These are phyloP conservation scores for Dyspetes luteomarginatus DNA, from an alignment of 2,888 invertebrate genomes.

Conservation along the genomic window DNA sequence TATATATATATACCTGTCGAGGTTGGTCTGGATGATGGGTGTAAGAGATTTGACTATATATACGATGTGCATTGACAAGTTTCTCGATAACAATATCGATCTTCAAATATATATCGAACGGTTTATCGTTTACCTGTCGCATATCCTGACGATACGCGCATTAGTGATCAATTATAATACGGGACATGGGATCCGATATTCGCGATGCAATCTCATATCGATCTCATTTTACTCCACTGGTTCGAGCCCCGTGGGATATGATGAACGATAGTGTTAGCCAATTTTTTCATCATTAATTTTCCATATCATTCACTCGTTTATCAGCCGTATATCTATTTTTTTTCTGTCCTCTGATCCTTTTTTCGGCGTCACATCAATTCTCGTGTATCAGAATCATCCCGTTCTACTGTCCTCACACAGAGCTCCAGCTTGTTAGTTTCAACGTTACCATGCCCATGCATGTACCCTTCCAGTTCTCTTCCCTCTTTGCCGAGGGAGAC, in stretches of 20 bases:
- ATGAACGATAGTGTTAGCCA: background rate
- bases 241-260: background rate
- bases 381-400: background rate
- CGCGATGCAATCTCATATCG: slow-evolving; percentile 40
- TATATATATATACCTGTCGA: background rate
- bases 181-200: slow-evolving; percentile 43
- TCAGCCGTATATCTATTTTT: background rate
- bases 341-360: background rate
- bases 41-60: slow-evolving; percentile 23
- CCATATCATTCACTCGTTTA: slow-evolving; percentile 1
- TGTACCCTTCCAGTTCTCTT: background rate
- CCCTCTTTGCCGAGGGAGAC: background rate
- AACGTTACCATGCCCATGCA: background rate
- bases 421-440: slow-evolving; percentile 8
- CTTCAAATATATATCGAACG: background rate
- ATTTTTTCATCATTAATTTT: slow-evolving; percentile 7
- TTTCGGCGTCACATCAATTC: background rate
- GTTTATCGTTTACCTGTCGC: background rate
- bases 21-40: background rate
- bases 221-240: slow-evolving; percentile 9
- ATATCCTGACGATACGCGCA: background rate
- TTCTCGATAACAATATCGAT: slow-evolving; percentile 59
- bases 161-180: slow-evolving; percentile 54
- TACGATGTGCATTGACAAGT: slow-evolving; percentile 38
- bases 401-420: background rate